Base-by-base conservation (phyloP, 2,797 vertebrate genomes). In the Microchirus variegatus region DNA sequence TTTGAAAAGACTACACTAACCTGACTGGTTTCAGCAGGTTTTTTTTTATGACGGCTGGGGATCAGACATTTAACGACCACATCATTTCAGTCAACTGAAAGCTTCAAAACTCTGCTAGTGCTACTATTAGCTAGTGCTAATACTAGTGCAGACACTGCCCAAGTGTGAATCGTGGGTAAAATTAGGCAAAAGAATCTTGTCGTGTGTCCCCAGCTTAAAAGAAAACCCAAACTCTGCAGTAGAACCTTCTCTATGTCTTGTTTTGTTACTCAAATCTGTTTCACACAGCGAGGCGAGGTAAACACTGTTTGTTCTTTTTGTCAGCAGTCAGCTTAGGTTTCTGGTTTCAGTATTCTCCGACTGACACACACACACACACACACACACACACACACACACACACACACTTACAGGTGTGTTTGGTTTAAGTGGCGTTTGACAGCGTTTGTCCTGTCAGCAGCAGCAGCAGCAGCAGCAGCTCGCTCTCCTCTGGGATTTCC, bases 351-450 rank as follows among this genome's bases (percentile, higher is more conserved):
- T 59, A 56, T 49, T 56, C 17, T 55, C 41, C 15, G 4, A 17
- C 15, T 65, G 31, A 57, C 16, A 7, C 18, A 17, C n/a, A 10
- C 10, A 54, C 31, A 31, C 31, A 31, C 31, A 57, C 14, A 7
- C 10, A 54, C 31, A 31, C 31, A 31, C 31, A 57, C 14, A 26
- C 26, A n/a, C n/a, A 56, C 16, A 7, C 18, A 17, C n/a, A 10
- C 10, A 54, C 26, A 26, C 26, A 26, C 26, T 3, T 6, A 10
- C 18, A 13, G 46, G 12, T 11, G 44, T 44, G 53, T 18, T 37
- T 57, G 38, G 37, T 15, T 48, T 4, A 37, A 40, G n/a, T 46
- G 15, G 15, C 35, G 43, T 70, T 41, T 62, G 22, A n/a, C 19
- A 31, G 31, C 8, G 31, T 31, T 43, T 57, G 40, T 41, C 12